These are phyloP conservation scores for Falco punctatus DNA, from an alignment of 2,113 vertebrate genomes.

Conservation along the genomic window DNA sequence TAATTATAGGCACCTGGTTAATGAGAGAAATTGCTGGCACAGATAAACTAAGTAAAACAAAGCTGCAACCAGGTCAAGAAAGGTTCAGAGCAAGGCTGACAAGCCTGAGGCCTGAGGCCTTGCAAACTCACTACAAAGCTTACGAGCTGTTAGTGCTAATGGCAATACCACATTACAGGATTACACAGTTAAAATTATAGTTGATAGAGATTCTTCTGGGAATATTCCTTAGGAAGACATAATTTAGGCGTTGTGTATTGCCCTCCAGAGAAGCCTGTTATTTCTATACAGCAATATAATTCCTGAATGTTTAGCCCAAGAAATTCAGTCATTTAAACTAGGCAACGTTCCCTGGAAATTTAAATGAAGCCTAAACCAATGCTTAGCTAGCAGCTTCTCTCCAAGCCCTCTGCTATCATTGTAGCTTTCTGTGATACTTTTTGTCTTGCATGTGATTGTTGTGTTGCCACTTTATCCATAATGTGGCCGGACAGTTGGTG, in stretches of 20 bases:
- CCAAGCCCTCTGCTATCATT: background rate
- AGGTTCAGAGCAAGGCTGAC: background rate
- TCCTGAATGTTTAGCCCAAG: background rate
- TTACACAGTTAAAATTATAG: background rate
- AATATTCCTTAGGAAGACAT: background rate
- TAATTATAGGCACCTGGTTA: background rate
- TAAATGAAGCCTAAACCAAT: background rate
- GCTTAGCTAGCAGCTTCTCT: background rate
- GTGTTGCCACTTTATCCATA: background rate
- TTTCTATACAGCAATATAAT: background rate
- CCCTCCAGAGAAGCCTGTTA: background rate
- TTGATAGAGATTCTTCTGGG: background rate
- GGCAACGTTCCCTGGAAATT: background rate
- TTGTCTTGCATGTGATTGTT: background rate
- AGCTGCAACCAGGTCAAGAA: background rate
- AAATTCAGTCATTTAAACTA: background rate
- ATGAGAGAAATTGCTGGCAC: background rate
- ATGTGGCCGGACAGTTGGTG: accelerated
- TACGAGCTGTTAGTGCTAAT: background rate
- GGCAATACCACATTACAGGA: background rate
- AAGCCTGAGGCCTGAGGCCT: background rate
- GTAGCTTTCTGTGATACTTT: background rate
- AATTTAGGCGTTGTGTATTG: background rate
- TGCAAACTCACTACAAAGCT: background rate
- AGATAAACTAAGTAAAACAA: background rate